Base-by-base conservation (phyloP, 2,797 vertebrate species). In the Psittacula echo region DNA sequence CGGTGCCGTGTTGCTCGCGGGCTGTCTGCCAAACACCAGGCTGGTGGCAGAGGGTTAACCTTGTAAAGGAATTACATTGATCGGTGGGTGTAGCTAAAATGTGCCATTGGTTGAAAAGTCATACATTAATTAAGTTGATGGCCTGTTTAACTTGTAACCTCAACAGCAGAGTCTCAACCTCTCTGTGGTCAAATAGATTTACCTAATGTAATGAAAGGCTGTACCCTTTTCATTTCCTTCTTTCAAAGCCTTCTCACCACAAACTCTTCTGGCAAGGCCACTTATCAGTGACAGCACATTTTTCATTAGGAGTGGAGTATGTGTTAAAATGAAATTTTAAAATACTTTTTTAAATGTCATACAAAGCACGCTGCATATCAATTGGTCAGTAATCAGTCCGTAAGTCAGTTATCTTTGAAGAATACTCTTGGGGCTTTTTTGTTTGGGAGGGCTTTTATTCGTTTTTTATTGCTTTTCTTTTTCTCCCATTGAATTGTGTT, bases 271-370 rank as follows among this genome's bases (percentile, higher is more conserved):
- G 86, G 82, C 95, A 94, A 96, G 89, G 77, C 85, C 47, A 53
- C 95, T 97, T 97, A 96, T 95, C 96, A 89, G 86, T 70, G 95
- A 95, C 95, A 94, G 90, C 80, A 90, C 92, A 93, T 97, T 95
- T 97, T 84, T 97, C 93, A 92, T 84, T 90, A 24, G 54, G 74
- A 5, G 72, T 51, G 45, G 54, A 84, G 58, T 74, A 91, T 65
- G 79, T 67, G 90, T 93, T 82, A 93, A 90, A 95, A 87, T 82
- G 56, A 67, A 95, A 87, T 76, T 87, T 87, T 70, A 73, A 84
- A 93, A 64, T 72, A 58, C 39, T 91, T 95, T 87, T 95, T 94
- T 70, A 87, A 83, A 76, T 50, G 67, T 65, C 80, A 51, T 3
- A 4, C 12, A 37, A 72, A 82, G 37, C 32, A 18, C 0, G 0